Conservation (phyloP, 2,797 vertebrate species). For the Periophthalmus magnuspinnatus region DNA sequence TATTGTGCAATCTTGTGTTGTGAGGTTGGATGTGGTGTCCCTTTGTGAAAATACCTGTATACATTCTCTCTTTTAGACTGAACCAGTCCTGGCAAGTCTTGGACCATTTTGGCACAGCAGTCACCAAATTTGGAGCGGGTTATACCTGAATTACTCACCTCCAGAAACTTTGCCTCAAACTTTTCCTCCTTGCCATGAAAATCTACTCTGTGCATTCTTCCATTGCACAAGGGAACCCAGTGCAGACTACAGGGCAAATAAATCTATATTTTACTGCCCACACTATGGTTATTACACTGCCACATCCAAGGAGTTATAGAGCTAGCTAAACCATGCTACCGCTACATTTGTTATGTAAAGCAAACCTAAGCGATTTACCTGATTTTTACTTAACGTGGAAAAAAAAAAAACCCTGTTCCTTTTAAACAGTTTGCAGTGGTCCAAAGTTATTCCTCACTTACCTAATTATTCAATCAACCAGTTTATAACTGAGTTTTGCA, state of each 20-base stretch:
- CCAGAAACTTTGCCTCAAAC: constrained; percentile 37
- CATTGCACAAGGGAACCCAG: constrained; percentile 8
- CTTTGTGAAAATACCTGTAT: constrained; percentile 19
- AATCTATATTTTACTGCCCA: constrained; percentile 38
- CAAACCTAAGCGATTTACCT: background rate
- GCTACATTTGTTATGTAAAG: constrained; percentile 37
- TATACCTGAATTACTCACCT: constrained; percentile 42
- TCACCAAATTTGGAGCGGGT: constrained; percentile 45
- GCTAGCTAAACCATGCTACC: constrained; percentile 15
- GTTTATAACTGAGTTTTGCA: too few relatives aligned
- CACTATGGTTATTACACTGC: constrained; percentile 23
- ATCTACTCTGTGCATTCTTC: constrained; percentile 5
- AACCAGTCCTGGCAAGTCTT: constrained; percentile 64
- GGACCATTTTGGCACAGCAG: constrained; percentile 45
- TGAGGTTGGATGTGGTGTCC: constrained; percentile 28
- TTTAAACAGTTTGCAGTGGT: too few relatives aligned
- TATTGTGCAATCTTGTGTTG: constrained; percentile 3
- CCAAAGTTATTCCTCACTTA: too few relatives aligned
- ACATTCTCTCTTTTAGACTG: constrained; percentile 9
- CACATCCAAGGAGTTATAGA: constrained; percentile 18
- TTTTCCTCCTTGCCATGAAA: constrained; percentile 30
- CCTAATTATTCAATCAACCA: too few relatives aligned
- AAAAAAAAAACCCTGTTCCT: too few relatives aligned
- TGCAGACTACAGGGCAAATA: constrained; percentile 22
- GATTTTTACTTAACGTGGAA: too few relatives aligned